Base-by-base conservation (phyloP, 2,888 invertebrate genomes). In the Neoitamus cyanurus region DNA sequence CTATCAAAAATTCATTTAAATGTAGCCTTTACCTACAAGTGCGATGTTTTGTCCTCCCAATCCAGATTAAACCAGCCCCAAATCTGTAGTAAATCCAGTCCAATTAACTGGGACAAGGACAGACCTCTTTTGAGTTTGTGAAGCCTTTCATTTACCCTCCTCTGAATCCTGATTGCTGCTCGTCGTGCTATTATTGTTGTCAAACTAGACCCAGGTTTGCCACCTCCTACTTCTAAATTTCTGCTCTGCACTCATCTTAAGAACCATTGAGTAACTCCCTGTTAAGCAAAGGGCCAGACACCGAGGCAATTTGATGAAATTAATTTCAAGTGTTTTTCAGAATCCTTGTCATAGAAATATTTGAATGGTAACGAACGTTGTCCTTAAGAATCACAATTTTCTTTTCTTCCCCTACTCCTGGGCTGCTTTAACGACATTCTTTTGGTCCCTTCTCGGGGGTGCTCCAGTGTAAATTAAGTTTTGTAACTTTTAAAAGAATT, bases 1-100 rank as follows among this genome's bases (percentile, higher is more conserved):
- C 48, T 48, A 78, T 78, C 48, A 78, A 78, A 78, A 48, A 78
- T 78, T 78, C 78, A 78, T 78, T 78, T 78, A 48, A 78, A 78
- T 78, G 48, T 78, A 30, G 48, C 78, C 48, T 48, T 46, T 48
- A n/a, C n/a, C n/a, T n/a, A 15, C 11, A 78, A 78, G 30, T 48
- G 78, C 25, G 48, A 48, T 11, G 48, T 15, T 48, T 46, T 48
- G 28, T 78, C 30, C 37, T 37, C 15, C 42, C 15, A 48, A 25
- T 28, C 30, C 28, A 78, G 48, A 30, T 70, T 30, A 30, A 30
- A 30, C 25, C 48, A 48, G 13, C 15, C 31, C n/a, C 78, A 78
- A 78, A 78, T 78, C 78, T 78, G 34, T 78, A 28, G 78, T 78
- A 48, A 78, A 78, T 48, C 48, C 48, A n/a, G 13, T 78, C 78